Evolutionary conservation across 2,113 vertebrate species (phyloP), one percentile per base, ranked within the genome.

Genomic region (Notothenia rossii): DNA sequence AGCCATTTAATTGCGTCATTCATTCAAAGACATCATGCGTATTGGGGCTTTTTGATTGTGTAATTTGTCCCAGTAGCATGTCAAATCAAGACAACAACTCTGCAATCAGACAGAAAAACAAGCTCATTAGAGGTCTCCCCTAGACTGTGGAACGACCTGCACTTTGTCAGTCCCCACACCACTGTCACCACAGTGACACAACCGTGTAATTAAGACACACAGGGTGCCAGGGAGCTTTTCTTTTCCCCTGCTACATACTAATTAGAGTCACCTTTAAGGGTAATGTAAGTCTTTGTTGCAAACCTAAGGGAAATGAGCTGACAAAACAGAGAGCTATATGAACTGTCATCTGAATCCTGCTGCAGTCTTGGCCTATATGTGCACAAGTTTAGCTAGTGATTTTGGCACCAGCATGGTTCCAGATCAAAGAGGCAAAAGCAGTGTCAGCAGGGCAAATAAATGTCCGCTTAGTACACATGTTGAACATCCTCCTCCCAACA

Each of bases 181-280:
- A 51, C 88, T 73, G 94, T 94, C 90, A 82, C 92, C 90, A 90
- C 88, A 91, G 93, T 91, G 88, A 94, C 86, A 92, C 79, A 58
- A 50, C 58, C 60, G 46, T 79, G 93, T 94, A 93, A 94, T 94
- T 91, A 93, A 86, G 88, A 90, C 82, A 82, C 86, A 79, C 63
- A 50, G 69, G 88, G 87, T 85, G 80, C 80, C 78, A 58, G 85
- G 86, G 91, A 86, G 73, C 83, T 51, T 25, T 56, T 36, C 81
- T 93, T 89, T 86, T 92, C 93, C 93, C 91, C 77, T 89, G 78
- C 73, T 91, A 93, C 90, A 85, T 81, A 85, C 88, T 93, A 92
- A 94, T 94, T 94, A 94, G 89, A 87, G 85, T 54, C 65, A 88
- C 86, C 86, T 94, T 95, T 90, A 95, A 93, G 87, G 86, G 85